Conservation (phyloP, 2,797 vertebrate species). For the Myioborus melanocephalus region DNA sequence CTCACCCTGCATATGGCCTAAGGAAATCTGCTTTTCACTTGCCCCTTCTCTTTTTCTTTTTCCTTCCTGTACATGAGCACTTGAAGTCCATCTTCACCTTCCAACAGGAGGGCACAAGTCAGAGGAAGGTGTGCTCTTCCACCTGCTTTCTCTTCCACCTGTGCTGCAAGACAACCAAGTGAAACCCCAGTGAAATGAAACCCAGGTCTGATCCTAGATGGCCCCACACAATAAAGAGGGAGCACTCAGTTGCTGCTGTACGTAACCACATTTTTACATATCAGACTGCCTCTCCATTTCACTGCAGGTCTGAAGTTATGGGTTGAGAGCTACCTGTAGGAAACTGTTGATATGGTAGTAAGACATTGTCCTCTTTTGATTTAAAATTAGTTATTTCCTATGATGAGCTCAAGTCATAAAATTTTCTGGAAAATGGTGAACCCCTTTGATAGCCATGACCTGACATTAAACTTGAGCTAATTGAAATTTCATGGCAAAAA, state of each 20-base stretch:
- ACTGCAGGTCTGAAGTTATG: neutral
- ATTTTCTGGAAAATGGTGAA: neutral
- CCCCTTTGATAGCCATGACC: neutral
- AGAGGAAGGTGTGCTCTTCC: neutral
- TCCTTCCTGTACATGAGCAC: accelerated
- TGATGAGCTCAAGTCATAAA: neutral
- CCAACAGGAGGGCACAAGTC: neutral
- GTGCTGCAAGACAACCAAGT: neutral
- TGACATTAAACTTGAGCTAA: neutral
- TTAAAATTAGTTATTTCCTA: neutral
- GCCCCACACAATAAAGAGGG: neutral
- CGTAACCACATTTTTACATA: accelerated
- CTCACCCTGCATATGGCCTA: neutral
- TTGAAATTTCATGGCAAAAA: neutral
- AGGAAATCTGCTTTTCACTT: neutral
- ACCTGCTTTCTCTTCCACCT: neutral
- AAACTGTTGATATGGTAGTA: neutral
- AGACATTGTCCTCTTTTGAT: neutral
- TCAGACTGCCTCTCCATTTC: neutral
- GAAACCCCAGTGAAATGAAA: neutral
- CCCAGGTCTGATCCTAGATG: neutral
- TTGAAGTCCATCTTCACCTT: neutral
- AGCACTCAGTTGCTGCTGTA: neutral
- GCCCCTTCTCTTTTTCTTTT: neutral
- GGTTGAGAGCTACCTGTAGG: neutral